Evolutionary conservation across 2,797 vertebrate genomes (phyloP).

Genomic region (Nyctalus aviator): DNA sequence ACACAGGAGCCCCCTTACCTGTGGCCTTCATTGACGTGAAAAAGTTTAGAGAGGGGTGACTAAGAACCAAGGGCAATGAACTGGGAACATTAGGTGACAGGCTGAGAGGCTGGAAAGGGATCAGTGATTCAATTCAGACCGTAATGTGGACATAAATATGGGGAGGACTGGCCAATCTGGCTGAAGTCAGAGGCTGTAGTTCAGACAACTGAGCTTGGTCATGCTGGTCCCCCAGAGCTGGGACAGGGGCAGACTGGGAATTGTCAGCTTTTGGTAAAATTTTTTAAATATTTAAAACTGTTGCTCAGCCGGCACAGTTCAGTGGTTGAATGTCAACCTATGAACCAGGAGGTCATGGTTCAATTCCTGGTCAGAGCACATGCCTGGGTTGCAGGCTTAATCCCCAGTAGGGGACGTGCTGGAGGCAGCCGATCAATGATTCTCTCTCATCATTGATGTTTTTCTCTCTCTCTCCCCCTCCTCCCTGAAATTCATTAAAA

Average conservation of each 20-base stretch:
- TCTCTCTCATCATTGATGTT: too few relatives aligned
- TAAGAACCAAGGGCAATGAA: not conserved
- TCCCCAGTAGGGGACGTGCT: too few relatives aligned
- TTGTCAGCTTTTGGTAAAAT: not conserved
- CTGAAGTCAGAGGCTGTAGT: not conserved
- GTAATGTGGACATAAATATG: accelerated
- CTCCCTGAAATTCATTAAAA: too few relatives aligned
- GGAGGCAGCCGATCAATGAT: too few relatives aligned
- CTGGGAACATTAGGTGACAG: not conserved
- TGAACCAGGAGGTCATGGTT: not conserved
- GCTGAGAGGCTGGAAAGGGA: not conserved
- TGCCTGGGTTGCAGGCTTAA: too few relatives aligned
- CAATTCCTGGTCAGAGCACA: too few relatives aligned
- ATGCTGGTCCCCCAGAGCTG: not conserved
- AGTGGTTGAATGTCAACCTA: not conserved
- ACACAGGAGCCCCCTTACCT: not conserved
- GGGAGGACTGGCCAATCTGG: not conserved
- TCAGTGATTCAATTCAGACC: not conserved
- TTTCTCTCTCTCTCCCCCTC: too few relatives aligned
- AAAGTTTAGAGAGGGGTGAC: not conserved
- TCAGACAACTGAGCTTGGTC: not conserved
- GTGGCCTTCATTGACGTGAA: not conserved
- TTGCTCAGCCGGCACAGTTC: not conserved
- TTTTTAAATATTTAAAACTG: not conserved
- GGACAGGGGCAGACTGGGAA: not conserved